These are phyloP conservation scores for Rhabdomys dilectus DNA, from an alignment of 2,113 vertebrate species.

Conservation along the genomic window DNA sequence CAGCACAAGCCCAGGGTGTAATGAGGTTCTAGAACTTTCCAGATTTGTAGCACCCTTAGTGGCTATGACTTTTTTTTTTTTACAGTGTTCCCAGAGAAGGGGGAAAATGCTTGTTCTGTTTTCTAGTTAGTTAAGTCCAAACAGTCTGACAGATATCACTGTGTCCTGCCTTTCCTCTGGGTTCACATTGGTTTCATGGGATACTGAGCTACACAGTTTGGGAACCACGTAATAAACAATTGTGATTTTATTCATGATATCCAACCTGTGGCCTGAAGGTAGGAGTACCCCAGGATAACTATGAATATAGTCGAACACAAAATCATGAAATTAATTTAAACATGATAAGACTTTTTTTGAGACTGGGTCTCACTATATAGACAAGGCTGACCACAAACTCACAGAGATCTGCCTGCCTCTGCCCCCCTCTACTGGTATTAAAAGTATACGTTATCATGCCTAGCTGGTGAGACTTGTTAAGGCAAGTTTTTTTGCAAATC, in stretches of 20 bases:
- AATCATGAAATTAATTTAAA: not conserved
- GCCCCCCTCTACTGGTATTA: not conserved
- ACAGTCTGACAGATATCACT: not conserved
- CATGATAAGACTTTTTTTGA: not conserved
- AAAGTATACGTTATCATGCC: not conserved
- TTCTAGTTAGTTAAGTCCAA: not conserved
- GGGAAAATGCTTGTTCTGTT: not conserved
- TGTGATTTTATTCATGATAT: not conserved
- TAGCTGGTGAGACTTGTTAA: not conserved
- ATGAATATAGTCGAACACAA: not conserved
- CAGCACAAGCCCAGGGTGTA: not conserved
- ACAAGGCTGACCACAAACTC: not conserved
- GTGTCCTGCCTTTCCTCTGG: not conserved
- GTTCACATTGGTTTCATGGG: accelerated
- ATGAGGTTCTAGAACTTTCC: not conserved
- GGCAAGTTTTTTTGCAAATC: not conserved
- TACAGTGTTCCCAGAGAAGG: not conserved
- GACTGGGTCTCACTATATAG: not conserved
- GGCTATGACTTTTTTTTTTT: not conserved
- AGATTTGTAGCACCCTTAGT: not conserved
- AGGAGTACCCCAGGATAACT: not conserved
- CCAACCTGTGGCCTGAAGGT: not conserved
- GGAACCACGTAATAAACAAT: not conserved
- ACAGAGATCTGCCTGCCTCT: not conserved
- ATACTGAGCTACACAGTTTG: not conserved